Percentiles rank a stretch among this genome's conserved stretches.
These are phyloP conservation scores for Dendrolimus pini DNA, from an alignment of 2,888 invertebrate species.

Conservation along the genomic window DNA sequence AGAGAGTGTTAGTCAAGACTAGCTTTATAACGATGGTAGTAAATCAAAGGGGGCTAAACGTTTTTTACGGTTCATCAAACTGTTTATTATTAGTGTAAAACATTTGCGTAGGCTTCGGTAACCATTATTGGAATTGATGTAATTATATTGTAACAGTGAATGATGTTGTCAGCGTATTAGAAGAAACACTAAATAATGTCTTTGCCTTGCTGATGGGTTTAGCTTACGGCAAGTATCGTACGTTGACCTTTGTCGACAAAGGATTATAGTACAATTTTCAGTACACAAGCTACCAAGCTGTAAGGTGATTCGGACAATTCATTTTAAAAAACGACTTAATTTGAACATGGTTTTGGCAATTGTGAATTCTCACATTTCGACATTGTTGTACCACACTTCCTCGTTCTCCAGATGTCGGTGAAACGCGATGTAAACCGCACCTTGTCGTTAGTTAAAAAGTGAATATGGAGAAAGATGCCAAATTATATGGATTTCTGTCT, in stretches of 20 bases:
- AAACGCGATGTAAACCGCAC: conserved; percentile 50
- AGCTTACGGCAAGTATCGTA: conserved; percentile 1
- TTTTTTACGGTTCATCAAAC: conserved; percentile 28
- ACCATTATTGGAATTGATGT: conserved; percentile 35
- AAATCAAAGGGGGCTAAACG: not conserved
- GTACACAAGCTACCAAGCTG: not conserved
- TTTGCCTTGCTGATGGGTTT: not conserved
- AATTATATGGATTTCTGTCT: conserved; percentile 50
- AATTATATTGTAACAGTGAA: conserved; percentile 31
- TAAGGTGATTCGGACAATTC: too few species aligned
- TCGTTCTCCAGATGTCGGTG: conserved; percentile 60
- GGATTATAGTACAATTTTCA: not conserved
- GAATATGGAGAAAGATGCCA: conserved; percentile 37
- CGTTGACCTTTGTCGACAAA: conserved; percentile 23
- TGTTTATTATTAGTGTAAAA: conserved; percentile 31
- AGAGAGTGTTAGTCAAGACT: not conserved
- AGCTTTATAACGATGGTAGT: not conserved
- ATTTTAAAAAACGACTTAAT: too few species aligned
- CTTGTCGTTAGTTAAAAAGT: conserved; percentile 60
- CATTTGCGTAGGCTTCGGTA: conserved; percentile 36
- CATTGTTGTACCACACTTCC: conserved; percentile 42
- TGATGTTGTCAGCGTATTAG: conserved; percentile 17
- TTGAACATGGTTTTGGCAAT: too few species aligned
- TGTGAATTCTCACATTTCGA: too few species aligned
- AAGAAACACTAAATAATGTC: not conserved